Evolutionary conservation across 2,888 invertebrate species (phyloP), one percentile per base, ranked within the genome.

Genomic region (Spodoptera littoralis): DNA sequence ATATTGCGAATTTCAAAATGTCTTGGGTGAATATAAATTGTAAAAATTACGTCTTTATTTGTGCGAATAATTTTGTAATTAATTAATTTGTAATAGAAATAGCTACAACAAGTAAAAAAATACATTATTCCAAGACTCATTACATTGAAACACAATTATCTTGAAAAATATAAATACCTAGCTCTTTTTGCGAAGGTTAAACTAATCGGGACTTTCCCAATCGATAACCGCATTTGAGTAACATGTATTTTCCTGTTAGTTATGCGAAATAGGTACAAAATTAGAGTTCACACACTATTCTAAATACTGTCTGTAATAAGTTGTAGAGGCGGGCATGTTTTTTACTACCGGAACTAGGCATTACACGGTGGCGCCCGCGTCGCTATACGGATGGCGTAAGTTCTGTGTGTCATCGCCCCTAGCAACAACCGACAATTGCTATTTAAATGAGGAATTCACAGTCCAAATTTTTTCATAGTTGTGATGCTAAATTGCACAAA

Each of bases 321-420:
- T 36, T 36, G 6, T 36, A 36, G 5, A 36, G 5, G 4, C 9
- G 36, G 36, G 6, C 8, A 36, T 9, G 6, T 6, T 27, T 6
- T 27, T 27, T 46, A 22, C 46, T 64, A 44, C 56, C 46, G 51
- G 64, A 64, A 64, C 41, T 47, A 44, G 42, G 12, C 42, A 55
- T 46, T 70, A 55, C 18, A 27, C 11, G 11, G 41, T 51, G 41
- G 51, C 57, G 44, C 70, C 27, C 13, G 55, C 48, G 13, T 13
- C 44, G 22, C 3, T 8, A 8, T 36, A 36, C 48, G 41, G 13
- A 13, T 60, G 18, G 22, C 43, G 47, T n/a, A 13, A 47, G 24
- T 11, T 41, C 30, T 12, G 30, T 68, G 58, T 68, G 45, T 71
- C 51, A 64, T 53, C 48, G 58, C 43, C 27, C 52, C 27, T 71